Percentiles rank a stretch among this genome's conserved stretches.
Evolutionary conservation across 2,888 invertebrate species (phyloP).

Genomic region (Apamea crenata): DNA sequence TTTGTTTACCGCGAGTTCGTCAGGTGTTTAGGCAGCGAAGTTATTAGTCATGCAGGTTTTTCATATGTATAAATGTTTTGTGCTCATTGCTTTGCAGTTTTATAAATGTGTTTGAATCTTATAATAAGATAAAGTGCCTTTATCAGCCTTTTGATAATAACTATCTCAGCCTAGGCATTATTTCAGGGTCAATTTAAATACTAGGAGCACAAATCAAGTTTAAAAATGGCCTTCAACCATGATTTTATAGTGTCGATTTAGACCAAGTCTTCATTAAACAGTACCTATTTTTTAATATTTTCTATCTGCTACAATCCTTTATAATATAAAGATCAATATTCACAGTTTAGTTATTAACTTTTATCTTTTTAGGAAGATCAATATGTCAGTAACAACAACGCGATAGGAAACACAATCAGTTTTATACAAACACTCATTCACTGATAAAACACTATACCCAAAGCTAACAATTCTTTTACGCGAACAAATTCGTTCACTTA

Average conservation of each 20-base stretch:
- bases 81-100: neutral
- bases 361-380: constrained; percentile 38
- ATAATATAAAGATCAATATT: neutral
- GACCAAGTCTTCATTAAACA: neutral
- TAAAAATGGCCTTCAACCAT: neutral
- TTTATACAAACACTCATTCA: neutral
- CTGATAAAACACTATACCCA: constrained; percentile 15
- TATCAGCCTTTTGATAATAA: neutral
- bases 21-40: constrained; percentile 7
- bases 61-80: neutral
- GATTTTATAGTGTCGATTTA: neutral
- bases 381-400: constrained; percentile 13
- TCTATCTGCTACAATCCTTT: neutral
- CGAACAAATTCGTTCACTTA: neutral
- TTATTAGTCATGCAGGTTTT: constrained; percentile 16
- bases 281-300: neutral
- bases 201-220: neutral
- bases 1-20: constrained; percentile 10
- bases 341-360: neutral
- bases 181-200: neutral
- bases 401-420: constrained; percentile 18
- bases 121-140: neutral
- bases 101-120: neutral
- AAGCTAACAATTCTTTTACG: neutral
- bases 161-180: neutral